phyloP scores from a whole-genome alignment of 2,797 vertebrate species.

The Gastrophryne carolinensis region DNA sequence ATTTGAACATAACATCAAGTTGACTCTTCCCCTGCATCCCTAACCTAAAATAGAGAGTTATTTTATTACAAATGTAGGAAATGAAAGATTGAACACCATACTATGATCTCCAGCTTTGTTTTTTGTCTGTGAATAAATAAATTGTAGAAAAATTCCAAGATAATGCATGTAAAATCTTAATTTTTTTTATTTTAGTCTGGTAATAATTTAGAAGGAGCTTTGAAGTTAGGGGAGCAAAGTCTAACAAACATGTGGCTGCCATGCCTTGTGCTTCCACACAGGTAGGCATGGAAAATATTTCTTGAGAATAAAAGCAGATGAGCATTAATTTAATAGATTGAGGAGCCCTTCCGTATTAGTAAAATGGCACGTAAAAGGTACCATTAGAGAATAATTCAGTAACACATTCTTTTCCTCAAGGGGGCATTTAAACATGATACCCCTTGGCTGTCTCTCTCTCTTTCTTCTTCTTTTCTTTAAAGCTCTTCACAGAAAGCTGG shows the following conservation, averaged over 20 bases:
- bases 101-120: background rate
- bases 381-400: background rate
- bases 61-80: too few species aligned
- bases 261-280: constrained; percentile 7
- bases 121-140: background rate
- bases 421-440: constrained; percentile 18
- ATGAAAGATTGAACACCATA: background rate
- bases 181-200: constrained; percentile 27
- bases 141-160: background rate
- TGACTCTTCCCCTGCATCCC: too few species aligned
- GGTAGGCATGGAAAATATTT: constrained; percentile 24
- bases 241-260: constrained; percentile 25
- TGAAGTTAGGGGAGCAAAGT: constrained; percentile 20
- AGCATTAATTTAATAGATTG: background rate
- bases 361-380: constrained; percentile 10
- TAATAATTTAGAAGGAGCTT: constrained; percentile 24
- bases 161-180: background rate
- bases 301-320: background rate
- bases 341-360: background rate
- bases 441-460: background rate
- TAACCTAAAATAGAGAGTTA: too few species aligned
- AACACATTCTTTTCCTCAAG: background rate
- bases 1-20: too few species aligned
- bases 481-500: background rate
- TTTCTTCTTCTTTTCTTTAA: background rate